These are phyloP conservation scores for Altica lythri DNA, from an alignment of 2,888 invertebrate genomes.

Conservation along the genomic window DNA sequence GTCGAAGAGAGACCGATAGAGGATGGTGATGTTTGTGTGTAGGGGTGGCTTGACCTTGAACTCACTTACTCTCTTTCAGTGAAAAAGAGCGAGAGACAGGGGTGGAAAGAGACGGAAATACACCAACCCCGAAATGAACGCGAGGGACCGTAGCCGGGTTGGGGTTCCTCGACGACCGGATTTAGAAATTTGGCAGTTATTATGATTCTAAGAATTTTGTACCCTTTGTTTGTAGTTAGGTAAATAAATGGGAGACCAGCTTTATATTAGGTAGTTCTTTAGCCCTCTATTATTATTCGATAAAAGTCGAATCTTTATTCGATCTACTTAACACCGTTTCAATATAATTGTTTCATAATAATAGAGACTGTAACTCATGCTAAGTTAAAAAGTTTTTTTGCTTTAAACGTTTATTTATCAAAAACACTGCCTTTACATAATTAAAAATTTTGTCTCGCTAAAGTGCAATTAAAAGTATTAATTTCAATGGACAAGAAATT, in stretches of 20 bases:
- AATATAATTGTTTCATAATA: no score
- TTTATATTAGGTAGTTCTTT: background rate
- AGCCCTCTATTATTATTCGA: background rate
- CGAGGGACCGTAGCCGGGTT: conserved; percentile 24
- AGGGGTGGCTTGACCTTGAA: conserved; percentile 56
- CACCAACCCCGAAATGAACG: conserved; percentile 34
- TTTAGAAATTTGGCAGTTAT: conserved; percentile 54
- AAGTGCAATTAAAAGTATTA: no score
- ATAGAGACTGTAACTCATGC: no score
- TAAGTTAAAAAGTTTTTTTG: no score
- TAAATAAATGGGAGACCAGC: conserved; percentile 1
- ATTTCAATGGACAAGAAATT: no score
- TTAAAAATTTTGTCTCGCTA: no score
- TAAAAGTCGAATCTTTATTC: background rate
- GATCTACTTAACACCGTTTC: no score
- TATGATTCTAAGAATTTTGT: conserved; percentile 32
- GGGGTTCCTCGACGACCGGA: conserved; percentile 48
- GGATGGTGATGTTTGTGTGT: conserved; percentile 35
- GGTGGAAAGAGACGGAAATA: conserved; percentile 17
- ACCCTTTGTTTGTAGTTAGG: conserved; percentile 27
- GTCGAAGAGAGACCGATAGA: conserved; percentile 31
- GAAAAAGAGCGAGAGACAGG: conserved; percentile 13
- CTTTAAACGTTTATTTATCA: no score
- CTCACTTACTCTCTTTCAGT: conserved; percentile 39
- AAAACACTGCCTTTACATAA: no score